phyloP scores from a whole-genome alignment of 1,140 invertebrate genomes.

The Zaprionus taronus region DNA sequence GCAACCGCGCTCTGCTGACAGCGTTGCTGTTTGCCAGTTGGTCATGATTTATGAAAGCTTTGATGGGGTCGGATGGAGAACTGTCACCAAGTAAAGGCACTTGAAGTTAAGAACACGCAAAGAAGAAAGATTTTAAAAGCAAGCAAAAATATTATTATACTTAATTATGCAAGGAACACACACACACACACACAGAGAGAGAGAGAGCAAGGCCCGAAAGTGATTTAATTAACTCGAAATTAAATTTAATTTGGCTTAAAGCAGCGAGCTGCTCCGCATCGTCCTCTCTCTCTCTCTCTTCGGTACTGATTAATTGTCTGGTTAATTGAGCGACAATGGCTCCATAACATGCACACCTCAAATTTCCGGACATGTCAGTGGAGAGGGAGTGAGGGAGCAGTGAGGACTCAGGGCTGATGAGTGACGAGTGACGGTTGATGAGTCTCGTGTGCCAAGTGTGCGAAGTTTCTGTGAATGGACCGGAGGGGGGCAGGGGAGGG shows the following conservation, averaged over 20 bases:
- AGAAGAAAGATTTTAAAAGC: not conserved
- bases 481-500: not conserved
- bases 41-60: not conserved
- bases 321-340: constrained; percentile 59
- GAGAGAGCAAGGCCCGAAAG: constrained; percentile 10
- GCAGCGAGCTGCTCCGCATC: not conserved
- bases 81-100: not conserved
- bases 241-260: constrained; percentile 49
- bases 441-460: not conserved
- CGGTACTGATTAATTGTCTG: constrained; percentile 62
- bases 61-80: not conserved
- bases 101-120: not conserved
- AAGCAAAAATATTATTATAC: not conserved
- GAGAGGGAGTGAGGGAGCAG: not conserved
- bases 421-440: not conserved
- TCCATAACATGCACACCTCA: constrained; percentile 28
- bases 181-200: not conserved
- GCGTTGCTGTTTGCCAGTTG: not conserved
- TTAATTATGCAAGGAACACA: not conserved
- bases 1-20: not conserved
- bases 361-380: constrained; percentile 21
- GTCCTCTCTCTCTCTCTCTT: not conserved
- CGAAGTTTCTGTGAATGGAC: not conserved
- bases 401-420: not conserved
- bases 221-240: constrained; percentile 51